phyloP scores from a whole-genome alignment of 1,140 invertebrate species.

The Drosophila pseudoananassae region DNA sequence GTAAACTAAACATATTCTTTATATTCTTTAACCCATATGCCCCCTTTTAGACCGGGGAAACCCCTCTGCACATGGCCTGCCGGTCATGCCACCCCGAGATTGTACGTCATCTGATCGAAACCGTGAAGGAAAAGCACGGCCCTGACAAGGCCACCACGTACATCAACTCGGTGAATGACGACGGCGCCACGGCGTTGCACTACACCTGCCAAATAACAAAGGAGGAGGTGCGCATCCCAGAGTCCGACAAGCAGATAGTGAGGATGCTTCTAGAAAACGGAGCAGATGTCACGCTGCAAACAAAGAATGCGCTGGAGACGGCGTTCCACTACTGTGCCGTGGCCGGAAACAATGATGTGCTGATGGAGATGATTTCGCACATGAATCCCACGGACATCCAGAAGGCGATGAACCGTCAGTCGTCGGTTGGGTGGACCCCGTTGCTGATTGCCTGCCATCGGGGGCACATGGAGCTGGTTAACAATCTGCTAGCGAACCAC shows the following conservation, averaged over 20 bases:
- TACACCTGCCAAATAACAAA: slow-evolving; percentile 93
- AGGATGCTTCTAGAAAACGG: slow-evolving; percentile 94
- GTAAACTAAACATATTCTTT: background rate
- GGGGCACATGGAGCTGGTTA: slow-evolving; percentile 93
- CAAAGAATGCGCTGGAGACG: slow-evolving; percentile 95
- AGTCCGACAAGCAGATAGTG: slow-evolving; percentile 96
- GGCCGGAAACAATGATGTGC: slow-evolving; percentile 97
- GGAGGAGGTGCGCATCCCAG: slow-evolving; percentile 88
- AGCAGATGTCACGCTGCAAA: slow-evolving; percentile 93
- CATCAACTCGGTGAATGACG: slow-evolving; percentile 93
- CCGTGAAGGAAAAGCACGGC: slow-evolving; percentile 91
- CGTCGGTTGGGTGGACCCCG: slow-evolving; percentile 97
- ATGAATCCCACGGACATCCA: slow-evolving; percentile 94
- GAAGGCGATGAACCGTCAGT: slow-evolving; percentile 96
- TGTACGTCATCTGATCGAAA: slow-evolving; percentile 92
- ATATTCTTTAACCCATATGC: background rate
- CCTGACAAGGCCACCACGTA: slow-evolving; percentile 89
- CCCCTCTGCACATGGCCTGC: slow-evolving; percentile 95
- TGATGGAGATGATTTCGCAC: slow-evolving; percentile 96
- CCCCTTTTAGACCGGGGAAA: slow-evolving; percentile 93
- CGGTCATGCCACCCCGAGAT: slow-evolving; percentile 93
- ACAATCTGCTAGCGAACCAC: slow-evolving; percentile 94
- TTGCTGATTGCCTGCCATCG: slow-evolving; percentile 94
- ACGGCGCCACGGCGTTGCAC: slow-evolving; percentile 97
- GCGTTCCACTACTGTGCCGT: slow-evolving; percentile 97